Conservation (phyloP, 2,797 vertebrate genomes). For the Alectoris magna region DNA sequence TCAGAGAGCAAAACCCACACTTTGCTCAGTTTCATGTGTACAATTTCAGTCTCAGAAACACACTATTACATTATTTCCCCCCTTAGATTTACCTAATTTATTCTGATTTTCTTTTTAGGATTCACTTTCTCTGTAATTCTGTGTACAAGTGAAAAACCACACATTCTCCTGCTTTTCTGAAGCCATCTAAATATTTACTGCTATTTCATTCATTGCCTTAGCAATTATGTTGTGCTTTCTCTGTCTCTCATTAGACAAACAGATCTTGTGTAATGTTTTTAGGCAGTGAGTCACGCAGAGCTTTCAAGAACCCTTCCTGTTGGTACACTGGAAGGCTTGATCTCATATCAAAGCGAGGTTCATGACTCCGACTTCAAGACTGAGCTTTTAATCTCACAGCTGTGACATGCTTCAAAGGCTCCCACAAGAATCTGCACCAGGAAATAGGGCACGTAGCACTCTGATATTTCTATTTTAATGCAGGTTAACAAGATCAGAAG, state of each 20-base stretch:
- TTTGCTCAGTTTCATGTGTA: not conserved
- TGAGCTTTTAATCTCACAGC: conserved; percentile 5
- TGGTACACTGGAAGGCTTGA: not conserved
- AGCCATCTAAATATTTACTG: not conserved
- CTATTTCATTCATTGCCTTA: not conserved
- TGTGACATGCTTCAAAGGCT: not conserved
- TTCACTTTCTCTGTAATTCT: not conserved
- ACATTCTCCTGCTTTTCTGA: not conserved
- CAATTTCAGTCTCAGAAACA: not conserved
- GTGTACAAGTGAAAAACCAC: not conserved
- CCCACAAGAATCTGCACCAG: not conserved
- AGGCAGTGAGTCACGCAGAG: not conserved
- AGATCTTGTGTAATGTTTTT: not conserved
- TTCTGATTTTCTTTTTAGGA: not conserved
- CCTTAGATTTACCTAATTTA: not conserved
- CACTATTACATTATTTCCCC: not conserved
- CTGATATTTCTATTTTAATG: not conserved
- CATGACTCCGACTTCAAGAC: not conserved
- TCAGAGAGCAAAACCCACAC: not conserved
- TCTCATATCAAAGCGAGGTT: not conserved
- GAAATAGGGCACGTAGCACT: not conserved
- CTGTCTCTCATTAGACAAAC: not conserved
- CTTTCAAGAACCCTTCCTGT: not conserved
- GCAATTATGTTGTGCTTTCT: not conserved
- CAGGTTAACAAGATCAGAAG: not conserved